Conservation (phyloP, 2,797 vertebrate species). For the Mycteria americana region DNA sequence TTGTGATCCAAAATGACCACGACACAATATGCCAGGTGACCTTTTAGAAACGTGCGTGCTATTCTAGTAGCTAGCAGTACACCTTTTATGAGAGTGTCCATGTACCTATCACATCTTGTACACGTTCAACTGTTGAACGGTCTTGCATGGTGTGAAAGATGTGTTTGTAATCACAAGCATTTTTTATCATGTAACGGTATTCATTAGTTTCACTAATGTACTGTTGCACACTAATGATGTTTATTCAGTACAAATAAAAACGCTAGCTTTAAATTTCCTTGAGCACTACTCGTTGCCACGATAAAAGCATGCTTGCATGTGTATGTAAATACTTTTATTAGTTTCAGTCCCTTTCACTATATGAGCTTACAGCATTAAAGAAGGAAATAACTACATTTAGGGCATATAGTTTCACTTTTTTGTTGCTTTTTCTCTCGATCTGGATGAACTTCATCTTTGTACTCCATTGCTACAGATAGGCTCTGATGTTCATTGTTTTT, state of each 20-base stretch:
- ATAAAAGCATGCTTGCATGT: not conserved
- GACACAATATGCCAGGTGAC: not conserved
- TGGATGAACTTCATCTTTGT: not conserved
- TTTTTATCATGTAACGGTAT: not conserved
- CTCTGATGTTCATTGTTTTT: not conserved
- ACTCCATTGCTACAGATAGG: not conserved
- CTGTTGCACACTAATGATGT: not conserved
- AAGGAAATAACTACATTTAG: not conserved
- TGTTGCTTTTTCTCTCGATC: not conserved
- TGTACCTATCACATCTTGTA: accelerated
- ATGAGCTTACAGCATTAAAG: not conserved
- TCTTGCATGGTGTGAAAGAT: not conserved
- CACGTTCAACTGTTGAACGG: accelerated
- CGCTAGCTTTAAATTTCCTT: not conserved
- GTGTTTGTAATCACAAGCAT: not conserved
- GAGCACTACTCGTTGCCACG: not conserved
- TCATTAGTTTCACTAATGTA: not conserved
- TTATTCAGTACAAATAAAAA: not conserved
- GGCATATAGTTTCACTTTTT: not conserved
- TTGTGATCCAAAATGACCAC: not conserved
- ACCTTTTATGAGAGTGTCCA: too few species aligned
- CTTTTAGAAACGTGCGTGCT: not conserved
- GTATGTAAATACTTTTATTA: not conserved
- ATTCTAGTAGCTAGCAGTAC: accelerated
- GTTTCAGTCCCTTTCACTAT: not conserved